These are phyloP conservation scores for Drosophila punjabiensis DNA, from an alignment of 1,140 invertebrate genomes.

Conservation along the genomic window DNA sequence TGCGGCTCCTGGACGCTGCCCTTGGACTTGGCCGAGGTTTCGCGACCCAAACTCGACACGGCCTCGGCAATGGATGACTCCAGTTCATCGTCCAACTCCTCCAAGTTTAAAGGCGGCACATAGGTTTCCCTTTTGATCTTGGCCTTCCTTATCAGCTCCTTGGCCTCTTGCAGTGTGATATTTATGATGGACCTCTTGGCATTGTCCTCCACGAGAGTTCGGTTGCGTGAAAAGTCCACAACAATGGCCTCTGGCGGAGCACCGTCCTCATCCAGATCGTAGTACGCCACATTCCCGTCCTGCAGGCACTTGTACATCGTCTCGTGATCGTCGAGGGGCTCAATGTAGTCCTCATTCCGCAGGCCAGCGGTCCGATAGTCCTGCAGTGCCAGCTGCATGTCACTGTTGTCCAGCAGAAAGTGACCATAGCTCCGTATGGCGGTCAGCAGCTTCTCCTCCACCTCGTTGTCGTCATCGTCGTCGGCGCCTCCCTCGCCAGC, in stretches of 20 bases:
- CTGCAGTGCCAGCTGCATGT: constrained; percentile 72
- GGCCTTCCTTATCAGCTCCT: constrained; percentile 71
- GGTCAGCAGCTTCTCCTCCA: constrained; percentile 83
- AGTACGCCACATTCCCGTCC: constrained; percentile 49
- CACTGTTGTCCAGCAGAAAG: constrained; percentile 84
- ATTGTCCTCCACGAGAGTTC: constrained; percentile 70
- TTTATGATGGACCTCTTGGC: constrained; percentile 82
- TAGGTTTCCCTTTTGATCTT: constrained; percentile 63
- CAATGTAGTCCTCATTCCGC: constrained; percentile 81
- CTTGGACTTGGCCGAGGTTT: constrained; percentile 52
- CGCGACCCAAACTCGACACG: constrained; percentile 71
- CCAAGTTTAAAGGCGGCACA: constrained; percentile 73
- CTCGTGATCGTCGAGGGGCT: constrained; percentile 80
- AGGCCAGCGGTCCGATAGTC: constrained; percentile 63
- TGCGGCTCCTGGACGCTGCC: constrained; percentile 34
- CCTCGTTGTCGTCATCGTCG: constrained; percentile 58
- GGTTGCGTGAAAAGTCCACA: constrained; percentile 86
- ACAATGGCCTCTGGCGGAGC: constrained; percentile 86
- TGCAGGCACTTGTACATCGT: constrained; percentile 85
- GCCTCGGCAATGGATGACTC: constrained; percentile 82
- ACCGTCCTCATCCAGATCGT: constrained; percentile 56
- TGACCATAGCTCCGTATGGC: constrained; percentile 86
- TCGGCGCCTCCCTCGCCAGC: constrained; percentile 76
- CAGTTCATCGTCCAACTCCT: constrained; percentile 79
- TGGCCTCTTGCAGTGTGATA: constrained; percentile 78